Conservation (phyloP, 2,113 vertebrate species). For the Oenanthe melanoleuca region DNA sequence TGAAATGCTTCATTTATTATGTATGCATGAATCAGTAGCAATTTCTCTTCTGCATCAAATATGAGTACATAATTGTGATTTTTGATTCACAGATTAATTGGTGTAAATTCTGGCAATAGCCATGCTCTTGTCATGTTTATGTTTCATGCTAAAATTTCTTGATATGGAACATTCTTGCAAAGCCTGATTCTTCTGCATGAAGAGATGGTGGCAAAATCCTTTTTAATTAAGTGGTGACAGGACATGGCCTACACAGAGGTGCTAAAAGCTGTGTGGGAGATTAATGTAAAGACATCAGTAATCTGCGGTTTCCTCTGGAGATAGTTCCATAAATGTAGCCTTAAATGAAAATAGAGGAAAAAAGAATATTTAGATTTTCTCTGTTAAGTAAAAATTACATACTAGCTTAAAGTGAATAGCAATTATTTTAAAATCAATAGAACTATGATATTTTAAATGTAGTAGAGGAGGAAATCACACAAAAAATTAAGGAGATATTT, state of each 20-base stretch:
- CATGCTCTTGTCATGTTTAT: background rate
- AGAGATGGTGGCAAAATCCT: background rate
- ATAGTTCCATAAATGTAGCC: conserved; percentile 7
- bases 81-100: conserved; percentile 11
- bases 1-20: conserved; percentile 7
- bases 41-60: background rate
- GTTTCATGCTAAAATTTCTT: background rate
- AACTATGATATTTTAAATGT: conserved; percentile 13
- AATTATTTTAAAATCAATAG: background rate
- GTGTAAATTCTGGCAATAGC: background rate
- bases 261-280: conserved; percentile 47
- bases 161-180: background rate
- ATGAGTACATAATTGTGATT: background rate
- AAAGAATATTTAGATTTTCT: conserved; percentile 9
- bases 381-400: conserved; percentile 27
- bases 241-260: background rate
- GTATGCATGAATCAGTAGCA: conserved; percentile 13
- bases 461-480: background rate
- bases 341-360: conserved; percentile 52
- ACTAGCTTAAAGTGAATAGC: conserved; percentile 22
- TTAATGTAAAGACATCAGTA: conserved; percentile 35
- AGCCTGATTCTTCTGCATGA: background rate
- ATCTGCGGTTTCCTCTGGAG: conserved; percentile 42
- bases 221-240: background rate
- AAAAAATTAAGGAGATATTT: background rate